Conservation (phyloP, 2,797 vertebrate genomes). For the Zalophus californianus region DNA sequence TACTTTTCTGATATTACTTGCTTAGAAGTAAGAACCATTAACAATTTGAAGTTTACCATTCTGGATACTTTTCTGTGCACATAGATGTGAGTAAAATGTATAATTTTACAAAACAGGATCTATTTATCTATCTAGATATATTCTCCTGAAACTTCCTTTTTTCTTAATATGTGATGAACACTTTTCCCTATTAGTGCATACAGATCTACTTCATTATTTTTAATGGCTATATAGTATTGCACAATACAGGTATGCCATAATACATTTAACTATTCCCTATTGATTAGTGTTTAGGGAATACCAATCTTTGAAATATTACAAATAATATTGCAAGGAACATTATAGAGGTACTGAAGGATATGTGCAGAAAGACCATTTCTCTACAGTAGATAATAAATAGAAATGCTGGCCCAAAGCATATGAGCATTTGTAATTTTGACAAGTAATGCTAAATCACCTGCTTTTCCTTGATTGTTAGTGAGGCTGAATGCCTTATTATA, state of each 20-base stretch:
- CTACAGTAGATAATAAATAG: neutral
- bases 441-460: neutral
- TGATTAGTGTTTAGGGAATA: neutral
- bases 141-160: neutral
- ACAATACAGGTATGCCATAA: rapidly evolving
- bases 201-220: neutral
- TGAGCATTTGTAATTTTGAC: conserved; percentile 24
- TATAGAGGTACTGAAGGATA: neutral
- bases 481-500: neutral
- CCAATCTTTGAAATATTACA: neutral
- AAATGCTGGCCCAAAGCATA: neutral
- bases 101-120: neutral
- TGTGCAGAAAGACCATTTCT: neutral
- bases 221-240: neutral
- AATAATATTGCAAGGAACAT: neutral
- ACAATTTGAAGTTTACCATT: neutral
- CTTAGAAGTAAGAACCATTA: neutral
- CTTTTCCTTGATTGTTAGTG: neutral
- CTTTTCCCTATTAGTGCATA: neutral
- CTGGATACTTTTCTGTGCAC: neutral
- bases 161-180: neutral
- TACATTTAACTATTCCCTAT: neutral
- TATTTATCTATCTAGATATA: neutral
- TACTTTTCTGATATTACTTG: neutral
- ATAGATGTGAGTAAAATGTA: neutral